Percentiles rank a stretch among this genome's conserved stretches.
These are phyloP conservation scores for Argya squamiceps DNA, from an alignment of 2,797 vertebrate species.

Conservation along the genomic window DNA sequence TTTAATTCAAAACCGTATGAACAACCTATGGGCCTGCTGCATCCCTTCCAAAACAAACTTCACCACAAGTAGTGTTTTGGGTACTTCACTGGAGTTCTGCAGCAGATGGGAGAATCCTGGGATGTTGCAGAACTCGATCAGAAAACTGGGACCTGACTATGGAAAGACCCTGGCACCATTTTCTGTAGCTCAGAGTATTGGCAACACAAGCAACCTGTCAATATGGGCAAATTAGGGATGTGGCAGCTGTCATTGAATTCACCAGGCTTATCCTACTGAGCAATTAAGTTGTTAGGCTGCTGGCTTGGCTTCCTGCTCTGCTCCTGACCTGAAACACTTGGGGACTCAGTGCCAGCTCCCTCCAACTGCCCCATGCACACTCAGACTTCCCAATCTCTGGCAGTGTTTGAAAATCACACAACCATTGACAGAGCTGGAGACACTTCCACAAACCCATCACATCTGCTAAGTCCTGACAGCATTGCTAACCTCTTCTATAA, in stretches of 20 bases:
- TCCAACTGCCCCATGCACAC: rapidly evolving
- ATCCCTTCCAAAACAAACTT: neutral
- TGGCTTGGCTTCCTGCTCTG: neutral
- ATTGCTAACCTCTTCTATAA: neutral
- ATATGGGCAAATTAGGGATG: neutral
- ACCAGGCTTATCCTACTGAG: neutral
- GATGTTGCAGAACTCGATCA: neutral
- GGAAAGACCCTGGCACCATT: neutral
- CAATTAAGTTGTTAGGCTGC: neutral
- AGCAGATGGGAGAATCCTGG: neutral
- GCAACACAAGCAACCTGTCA: neutral
- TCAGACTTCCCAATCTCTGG: neutral
- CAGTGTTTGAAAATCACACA: neutral
- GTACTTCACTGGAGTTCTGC: neutral
- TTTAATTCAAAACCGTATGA: neutral
- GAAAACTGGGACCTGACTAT: rapidly evolving
- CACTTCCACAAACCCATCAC: neutral
- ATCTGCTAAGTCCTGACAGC: neutral
- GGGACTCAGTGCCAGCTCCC: neutral
- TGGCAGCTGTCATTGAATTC: neutral
- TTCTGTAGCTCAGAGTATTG: neutral
- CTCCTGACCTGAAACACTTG: neutral
- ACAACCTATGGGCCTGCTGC: neutral
- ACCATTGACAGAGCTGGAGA: rapidly evolving
- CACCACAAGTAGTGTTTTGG: neutral